phyloP scores from a whole-genome alignment of 2,113 vertebrate genomes.

The Ascaphus truei region DNA sequence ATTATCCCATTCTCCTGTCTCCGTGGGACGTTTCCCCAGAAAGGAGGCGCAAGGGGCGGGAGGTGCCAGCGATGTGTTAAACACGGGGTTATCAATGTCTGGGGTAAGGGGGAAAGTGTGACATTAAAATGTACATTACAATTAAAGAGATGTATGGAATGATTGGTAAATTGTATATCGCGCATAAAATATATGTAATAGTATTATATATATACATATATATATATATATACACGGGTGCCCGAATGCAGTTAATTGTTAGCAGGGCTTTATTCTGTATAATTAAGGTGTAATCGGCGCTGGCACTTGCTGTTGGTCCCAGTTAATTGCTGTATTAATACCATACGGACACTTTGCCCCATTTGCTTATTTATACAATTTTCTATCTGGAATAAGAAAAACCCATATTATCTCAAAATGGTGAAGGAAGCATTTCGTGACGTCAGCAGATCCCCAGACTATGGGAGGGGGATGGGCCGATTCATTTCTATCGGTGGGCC shows the following conservation, averaged over 20 bases:
- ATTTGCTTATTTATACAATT: background rate
- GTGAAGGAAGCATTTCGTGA: background rate
- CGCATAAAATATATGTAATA: background rate
- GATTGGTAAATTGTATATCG: too few species aligned
- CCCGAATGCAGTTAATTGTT: background rate
- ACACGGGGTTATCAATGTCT: too few species aligned
- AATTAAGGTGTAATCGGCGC: too few species aligned
- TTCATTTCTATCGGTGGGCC: background rate
- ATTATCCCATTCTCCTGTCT: background rate
- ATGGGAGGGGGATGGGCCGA: slow-evolving; percentile 10
- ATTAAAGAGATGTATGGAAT: too few species aligned
- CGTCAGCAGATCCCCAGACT: slow-evolving; percentile 7
- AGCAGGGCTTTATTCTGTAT: too few species aligned
- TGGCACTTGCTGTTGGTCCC: background rate
- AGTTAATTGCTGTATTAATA: background rate
- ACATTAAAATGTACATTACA: too few species aligned
- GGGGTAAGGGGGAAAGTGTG: too few species aligned
- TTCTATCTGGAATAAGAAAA: background rate
- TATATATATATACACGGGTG: background rate
- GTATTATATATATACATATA: background rate
- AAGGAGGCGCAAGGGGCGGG: background rate
- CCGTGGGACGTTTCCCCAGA: background rate
- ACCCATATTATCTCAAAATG: background rate
- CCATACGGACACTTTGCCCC: background rate
- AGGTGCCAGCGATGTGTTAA: background rate